Evolutionary conservation across 2,113 vertebrate species (phyloP).

Genomic region (Synodontis membranacea): DNA sequence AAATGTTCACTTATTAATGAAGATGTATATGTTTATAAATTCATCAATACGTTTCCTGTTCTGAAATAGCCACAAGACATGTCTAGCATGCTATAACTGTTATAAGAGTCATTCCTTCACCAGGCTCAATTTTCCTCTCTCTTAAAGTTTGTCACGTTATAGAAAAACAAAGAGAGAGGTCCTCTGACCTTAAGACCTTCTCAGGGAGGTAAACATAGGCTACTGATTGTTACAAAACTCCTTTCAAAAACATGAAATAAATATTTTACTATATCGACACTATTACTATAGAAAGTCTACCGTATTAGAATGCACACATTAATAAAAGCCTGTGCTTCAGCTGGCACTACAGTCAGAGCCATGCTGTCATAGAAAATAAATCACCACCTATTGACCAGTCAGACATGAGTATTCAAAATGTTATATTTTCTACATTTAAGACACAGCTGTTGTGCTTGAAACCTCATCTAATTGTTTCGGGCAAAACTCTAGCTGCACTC

Average conservation of each 20-base stretch:
- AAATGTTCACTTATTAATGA: background rate
- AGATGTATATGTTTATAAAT: background rate
- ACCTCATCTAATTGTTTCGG: background rate
- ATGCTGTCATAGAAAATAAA: background rate
- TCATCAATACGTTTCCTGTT: background rate
- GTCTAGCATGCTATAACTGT: background rate
- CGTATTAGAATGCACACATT: background rate
- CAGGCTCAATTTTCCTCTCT: background rate
- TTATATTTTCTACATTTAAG: too few relatives aligned
- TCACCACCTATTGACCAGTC: background rate
- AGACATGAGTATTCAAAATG: background rate
- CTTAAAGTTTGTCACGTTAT: background rate
- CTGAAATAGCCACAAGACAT: background rate
- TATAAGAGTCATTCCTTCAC: background rate
- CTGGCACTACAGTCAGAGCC: too few relatives aligned
- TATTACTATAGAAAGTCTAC: background rate
- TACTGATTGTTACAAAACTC: background rate
- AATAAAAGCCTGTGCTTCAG: too few relatives aligned
- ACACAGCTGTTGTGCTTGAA: background rate
- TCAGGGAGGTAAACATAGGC: background rate
- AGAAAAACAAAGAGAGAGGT: background rate
- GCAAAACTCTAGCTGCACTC: slow-evolving; percentile 9
- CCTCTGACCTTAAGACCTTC: background rate
- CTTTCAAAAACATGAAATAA: background rate
- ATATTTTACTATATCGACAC: background rate